Evolutionary conservation across 2,888 invertebrate species (phyloP).

Genomic region (Troglohyphantes excavatus): DNA sequence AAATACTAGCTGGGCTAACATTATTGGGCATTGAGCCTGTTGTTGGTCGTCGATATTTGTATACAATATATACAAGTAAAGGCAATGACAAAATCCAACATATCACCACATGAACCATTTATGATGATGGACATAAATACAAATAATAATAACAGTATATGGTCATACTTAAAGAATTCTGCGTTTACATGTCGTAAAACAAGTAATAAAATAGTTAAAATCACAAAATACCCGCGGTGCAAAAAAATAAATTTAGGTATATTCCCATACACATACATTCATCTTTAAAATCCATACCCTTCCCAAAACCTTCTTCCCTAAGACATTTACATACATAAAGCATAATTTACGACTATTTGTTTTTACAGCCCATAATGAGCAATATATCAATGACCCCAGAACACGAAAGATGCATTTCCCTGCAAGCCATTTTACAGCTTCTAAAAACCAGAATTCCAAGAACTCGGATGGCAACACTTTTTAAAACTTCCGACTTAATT

Average conservation of each 20-base stretch:
- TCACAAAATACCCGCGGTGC: too few species aligned
- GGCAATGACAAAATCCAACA: too few species aligned
- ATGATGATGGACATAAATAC: too few species aligned
- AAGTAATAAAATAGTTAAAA: not conserved
- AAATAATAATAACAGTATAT: too few species aligned
- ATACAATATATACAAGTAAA: too few species aligned
- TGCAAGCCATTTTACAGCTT: not conserved
- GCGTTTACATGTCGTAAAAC: not conserved
- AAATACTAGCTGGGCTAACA: too few species aligned
- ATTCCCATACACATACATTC: too few species aligned
- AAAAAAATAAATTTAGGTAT: not conserved
- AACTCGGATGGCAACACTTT: not conserved
- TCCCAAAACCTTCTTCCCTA: not conserved
- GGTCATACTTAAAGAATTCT: too few species aligned
- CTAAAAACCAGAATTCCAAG: not conserved
- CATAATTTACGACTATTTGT: slow-evolving; percentile 40
- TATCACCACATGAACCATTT: too few species aligned
- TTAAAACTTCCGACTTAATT: slow-evolving; percentile 7
- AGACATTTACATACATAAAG: slow-evolving; percentile 6
- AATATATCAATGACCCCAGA: slow-evolving; percentile 21
- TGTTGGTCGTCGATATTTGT: too few species aligned
- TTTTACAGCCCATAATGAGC: slow-evolving; percentile 19
- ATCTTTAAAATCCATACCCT: not conserved
- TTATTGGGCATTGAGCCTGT: too few species aligned
- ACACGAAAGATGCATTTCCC: not conserved